Evolutionary conservation across 2,797 vertebrate genomes (phyloP).

Genomic region (Aphelocoma californica): DNA sequence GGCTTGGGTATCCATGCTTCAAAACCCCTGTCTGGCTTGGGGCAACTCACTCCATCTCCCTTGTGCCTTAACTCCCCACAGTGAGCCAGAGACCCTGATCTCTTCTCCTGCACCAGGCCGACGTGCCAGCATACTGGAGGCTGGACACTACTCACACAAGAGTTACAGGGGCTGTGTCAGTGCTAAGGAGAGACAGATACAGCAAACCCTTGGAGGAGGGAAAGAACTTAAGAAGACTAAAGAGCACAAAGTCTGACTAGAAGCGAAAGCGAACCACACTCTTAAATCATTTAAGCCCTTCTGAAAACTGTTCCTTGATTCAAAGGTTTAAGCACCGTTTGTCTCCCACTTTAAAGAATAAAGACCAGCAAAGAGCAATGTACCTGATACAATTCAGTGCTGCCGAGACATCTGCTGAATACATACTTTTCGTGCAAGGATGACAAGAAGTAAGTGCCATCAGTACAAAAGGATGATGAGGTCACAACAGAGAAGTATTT

Average conservation of each 20-base stretch:
- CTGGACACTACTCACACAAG: background rate
- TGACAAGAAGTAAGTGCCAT: background rate
- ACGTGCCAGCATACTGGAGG: fast-evolving
- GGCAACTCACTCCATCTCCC: background rate
- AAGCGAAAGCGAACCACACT: background rate
- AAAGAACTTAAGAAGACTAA: slow-evolving; percentile 8
- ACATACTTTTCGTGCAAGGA: background rate
- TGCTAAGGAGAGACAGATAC: background rate
- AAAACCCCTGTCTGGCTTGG: background rate
- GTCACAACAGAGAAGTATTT: background rate
- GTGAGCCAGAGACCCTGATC: background rate
- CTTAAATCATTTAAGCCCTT: slow-evolving; percentile 16
- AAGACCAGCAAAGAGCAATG: background rate
- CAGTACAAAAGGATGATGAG: background rate
- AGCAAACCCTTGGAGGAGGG: background rate
- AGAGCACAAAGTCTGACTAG: background rate
- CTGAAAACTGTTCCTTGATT: background rate
- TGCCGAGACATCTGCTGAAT: background rate
- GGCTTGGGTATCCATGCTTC: background rate
- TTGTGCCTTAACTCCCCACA: background rate
- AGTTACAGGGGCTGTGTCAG: background rate
- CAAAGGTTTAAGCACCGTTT: background rate
- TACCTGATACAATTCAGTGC: background rate
- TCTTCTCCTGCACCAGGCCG: background rate
- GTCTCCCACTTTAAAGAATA: background rate